A percentile compares a stretch with the other conserved stretches of the same genome.
phyloP scores from a whole-genome alignment of 2,113 vertebrate species.

The Heterochromis multidens region DNA sequence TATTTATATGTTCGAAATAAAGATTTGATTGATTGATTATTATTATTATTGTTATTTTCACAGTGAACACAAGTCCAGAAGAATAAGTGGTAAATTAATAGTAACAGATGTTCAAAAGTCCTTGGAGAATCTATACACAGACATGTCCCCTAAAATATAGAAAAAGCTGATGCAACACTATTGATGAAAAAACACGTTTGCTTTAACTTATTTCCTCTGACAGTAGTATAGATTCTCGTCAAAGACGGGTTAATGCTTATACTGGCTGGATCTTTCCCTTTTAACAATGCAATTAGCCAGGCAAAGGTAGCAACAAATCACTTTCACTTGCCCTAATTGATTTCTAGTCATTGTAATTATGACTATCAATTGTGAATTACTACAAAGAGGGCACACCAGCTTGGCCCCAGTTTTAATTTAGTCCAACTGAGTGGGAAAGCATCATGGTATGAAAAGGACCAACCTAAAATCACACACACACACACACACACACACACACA shows the following conservation, averaged over 20 bases:
- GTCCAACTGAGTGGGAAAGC: constrained; percentile 28
- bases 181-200: constrained; percentile 48
- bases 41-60: not conserved
- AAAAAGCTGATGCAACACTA: constrained; percentile 19
- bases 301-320: constrained; percentile 59
- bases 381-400: constrained; percentile 27
- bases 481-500: not conserved
- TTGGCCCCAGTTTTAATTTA: constrained; percentile 44
- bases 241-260: constrained; percentile 55
- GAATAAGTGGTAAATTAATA: constrained; percentile 12
- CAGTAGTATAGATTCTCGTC: constrained; percentile 55
- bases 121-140: constrained; percentile 2
- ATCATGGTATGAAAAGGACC: not conserved
- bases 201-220: constrained; percentile 50
- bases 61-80: not conserved
- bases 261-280: constrained; percentile 44
- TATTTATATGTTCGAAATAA: too few species aligned
- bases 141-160: not conserved
- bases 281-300: constrained; percentile 66
- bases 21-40: too few species aligned
- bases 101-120: constrained; percentile 4
- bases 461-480: not conserved
- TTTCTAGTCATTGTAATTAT: constrained; percentile 70
- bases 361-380: constrained; percentile 63
- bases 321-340: constrained; percentile 67